Percentiles rank a stretch among this genome's conserved stretches.
Conservation (phyloP, 2,888 invertebrate species). For the Erebia palarica region DNA sequence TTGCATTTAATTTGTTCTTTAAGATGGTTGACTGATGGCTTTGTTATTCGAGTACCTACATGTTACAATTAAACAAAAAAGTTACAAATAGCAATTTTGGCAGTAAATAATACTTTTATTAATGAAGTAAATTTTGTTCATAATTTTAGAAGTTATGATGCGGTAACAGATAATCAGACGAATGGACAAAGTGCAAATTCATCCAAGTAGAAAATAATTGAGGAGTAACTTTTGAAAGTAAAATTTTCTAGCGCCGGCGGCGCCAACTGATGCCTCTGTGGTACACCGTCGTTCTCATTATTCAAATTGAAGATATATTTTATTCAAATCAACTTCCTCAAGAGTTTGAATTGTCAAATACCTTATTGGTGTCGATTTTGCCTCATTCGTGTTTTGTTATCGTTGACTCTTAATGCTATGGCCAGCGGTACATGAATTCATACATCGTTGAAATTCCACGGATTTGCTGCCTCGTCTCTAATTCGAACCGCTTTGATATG, state of each 20-base stretch:
- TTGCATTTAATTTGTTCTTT: neutral
- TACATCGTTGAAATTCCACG: too few species aligned
- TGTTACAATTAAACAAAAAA: too few species aligned
- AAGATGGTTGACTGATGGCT: too few species aligned
- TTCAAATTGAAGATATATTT: constrained; percentile 3
- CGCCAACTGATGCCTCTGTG: neutral
- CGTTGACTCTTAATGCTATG: too few species aligned
- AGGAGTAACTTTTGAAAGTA: neutral
- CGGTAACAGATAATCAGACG: neutral
- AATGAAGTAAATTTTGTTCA: neutral
- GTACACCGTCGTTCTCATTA: constrained; percentile 12
- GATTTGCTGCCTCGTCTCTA: too few species aligned
- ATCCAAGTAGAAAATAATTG: neutral
- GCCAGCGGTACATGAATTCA: too few species aligned
- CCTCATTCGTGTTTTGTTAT: neutral
- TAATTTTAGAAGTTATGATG: neutral
- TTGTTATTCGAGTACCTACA: too few species aligned
- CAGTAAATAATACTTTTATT: too few species aligned
- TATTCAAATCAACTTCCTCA: constrained; percentile 7
- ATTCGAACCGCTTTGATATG: too few species aligned
- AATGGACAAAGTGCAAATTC: neutral
- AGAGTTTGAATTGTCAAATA: constrained; percentile 12
- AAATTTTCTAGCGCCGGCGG: constrained; percentile 5
- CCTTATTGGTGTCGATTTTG: neutral
- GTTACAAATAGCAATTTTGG: too few species aligned